Percentiles rank a stretch among this genome's conserved stretches.
phyloP scores from a whole-genome alignment of 2,797 vertebrate genomes.

The Setipinna tenuifilis region DNA sequence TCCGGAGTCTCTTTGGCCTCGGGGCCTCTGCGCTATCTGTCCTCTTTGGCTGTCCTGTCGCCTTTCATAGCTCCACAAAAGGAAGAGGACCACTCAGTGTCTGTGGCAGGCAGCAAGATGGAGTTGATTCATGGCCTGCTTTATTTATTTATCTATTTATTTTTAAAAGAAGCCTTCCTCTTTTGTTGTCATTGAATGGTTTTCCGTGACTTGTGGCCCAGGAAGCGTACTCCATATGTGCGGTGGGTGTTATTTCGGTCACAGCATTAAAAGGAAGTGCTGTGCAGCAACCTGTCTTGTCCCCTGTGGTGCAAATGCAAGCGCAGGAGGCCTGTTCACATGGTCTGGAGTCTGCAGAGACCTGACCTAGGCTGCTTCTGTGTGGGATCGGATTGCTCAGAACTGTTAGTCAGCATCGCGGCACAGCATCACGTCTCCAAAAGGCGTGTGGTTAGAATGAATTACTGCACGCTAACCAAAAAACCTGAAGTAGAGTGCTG shows the following conservation, averaged over 20 bases:
- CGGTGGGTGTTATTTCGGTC: neutral
- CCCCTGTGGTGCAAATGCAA: neutral
- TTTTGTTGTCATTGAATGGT: neutral
- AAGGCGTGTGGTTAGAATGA: neutral
- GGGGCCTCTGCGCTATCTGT: neutral
- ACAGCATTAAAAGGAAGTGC: neutral
- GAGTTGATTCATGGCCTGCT: neutral
- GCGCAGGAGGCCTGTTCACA: neutral
- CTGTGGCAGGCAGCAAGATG: neutral
- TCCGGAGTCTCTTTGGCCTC: no score
- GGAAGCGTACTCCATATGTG: neutral
- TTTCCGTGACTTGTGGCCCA: neutral
- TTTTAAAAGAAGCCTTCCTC: neutral
- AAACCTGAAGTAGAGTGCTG: neutral
- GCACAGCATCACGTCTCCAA: neutral
- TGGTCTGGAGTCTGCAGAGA: neutral
- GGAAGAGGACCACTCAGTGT: slow-evolving; percentile 3
- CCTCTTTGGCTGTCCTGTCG: neutral
- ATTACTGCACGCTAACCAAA: neutral
- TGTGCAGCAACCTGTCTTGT: neutral
- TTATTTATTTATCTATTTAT: neutral
- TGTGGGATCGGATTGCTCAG: neutral
- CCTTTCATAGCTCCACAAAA: neutral
- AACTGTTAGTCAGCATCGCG: neutral
- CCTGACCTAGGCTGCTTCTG: neutral